phyloP scores from a whole-genome alignment of 2,888 invertebrate genomes.

The Leptura quadrifasciata region DNA sequence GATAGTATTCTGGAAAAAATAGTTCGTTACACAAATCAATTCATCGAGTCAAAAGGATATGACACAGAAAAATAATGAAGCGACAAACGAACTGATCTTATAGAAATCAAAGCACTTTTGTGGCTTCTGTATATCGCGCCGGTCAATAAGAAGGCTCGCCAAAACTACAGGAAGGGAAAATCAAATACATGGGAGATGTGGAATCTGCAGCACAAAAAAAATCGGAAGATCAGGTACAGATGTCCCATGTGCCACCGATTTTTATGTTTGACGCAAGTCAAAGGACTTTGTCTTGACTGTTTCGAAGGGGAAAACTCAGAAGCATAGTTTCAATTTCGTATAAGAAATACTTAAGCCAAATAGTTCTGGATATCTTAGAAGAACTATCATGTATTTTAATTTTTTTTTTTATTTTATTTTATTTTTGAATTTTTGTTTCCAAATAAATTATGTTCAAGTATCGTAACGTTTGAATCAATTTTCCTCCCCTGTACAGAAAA shows the following conservation, averaged over 20 bases:
- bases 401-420: background rate
- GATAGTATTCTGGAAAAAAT: background rate
- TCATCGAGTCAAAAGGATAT: background rate
- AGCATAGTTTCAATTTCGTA: conserved; percentile 2
- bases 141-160: conserved; percentile 27
- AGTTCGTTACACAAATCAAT: background rate
- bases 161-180: conserved; percentile 22
- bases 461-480: background rate
- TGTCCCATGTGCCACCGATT: too few species aligned
- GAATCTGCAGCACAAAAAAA: background rate
- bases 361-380: background rate
- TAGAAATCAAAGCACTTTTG: conserved; percentile 38
- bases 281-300: too few species aligned
- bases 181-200: conserved; percentile 2
- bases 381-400: too few species aligned
- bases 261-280: too few species aligned
- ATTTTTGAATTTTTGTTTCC: background rate
- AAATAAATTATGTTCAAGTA: background rate
- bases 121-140: conserved; percentile 39
- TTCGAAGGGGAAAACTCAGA: background rate
- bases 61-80: background rate
- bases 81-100: conserved; percentile 4
- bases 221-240: background rate
- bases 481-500: background rate
- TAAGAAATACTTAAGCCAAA: background rate